These are phyloP conservation scores for Heliconius nattereri DNA, from an alignment of 1,140 invertebrate species.

Conservation along the genomic window DNA sequence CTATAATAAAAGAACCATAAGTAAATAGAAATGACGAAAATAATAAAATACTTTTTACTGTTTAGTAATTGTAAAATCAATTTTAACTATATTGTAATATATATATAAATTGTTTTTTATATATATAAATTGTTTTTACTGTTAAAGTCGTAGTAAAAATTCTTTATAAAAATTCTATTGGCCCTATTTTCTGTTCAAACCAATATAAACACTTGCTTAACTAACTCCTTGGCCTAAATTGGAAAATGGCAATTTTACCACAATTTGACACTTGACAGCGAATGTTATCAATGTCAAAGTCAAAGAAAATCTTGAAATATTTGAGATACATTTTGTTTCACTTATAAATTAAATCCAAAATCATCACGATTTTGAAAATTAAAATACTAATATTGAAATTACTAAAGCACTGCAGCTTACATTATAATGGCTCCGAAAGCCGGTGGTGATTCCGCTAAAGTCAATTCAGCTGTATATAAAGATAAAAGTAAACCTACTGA, in stretches of 20 bases:
- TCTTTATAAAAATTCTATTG: too few relatives aligned
- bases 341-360: slow-evolving; percentile 10
- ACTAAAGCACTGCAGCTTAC: neutral
- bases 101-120: too few relatives aligned
- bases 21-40: too few relatives aligned
- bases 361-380: slow-evolving; percentile 15
- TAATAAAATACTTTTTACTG: too few relatives aligned
- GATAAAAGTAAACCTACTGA: slow-evolving; percentile 97
- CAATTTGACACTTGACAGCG: neutral
- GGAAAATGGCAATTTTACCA: neutral
- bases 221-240: neutral
- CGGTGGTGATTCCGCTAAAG: slow-evolving; percentile 75
- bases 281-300: neutral
- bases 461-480: slow-evolving; percentile 84
- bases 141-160: too few relatives aligned
- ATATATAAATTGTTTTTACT: too few relatives aligned
- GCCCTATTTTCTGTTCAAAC: too few relatives aligned
- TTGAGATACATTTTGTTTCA: neutral
- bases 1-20: too few relatives aligned
- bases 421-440: slow-evolving; percentile 75
- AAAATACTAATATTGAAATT: neutral
- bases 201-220: too few relatives aligned
- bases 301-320: neutral
- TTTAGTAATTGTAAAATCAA: too few relatives aligned
- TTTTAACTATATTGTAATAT: too few relatives aligned